Percentiles rank a stretch among this genome's conserved stretches.
phyloP scores from a whole-genome alignment of 2,113 vertebrate genomes.

The Podocnemis expansa region DNA sequence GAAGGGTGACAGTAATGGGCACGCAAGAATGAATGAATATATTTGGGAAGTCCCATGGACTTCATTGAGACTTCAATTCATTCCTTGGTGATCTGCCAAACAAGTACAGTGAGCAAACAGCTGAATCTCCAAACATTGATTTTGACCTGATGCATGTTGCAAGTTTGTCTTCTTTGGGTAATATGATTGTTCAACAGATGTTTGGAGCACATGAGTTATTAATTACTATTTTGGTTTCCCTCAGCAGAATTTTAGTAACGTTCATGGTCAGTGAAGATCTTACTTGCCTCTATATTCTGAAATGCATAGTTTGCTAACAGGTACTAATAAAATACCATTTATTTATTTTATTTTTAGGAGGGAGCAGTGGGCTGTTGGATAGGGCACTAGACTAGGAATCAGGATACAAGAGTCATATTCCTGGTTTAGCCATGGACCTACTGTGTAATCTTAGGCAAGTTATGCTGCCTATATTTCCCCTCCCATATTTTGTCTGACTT shows the following conservation, averaged over 20 bases:
- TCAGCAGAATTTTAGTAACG: background rate
- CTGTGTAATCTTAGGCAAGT: background rate
- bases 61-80: background rate
- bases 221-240: background rate
- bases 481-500: background rate
- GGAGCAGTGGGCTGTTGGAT: background rate
- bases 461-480: background rate
- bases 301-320: rapidly evolving
- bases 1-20: too few species aligned
- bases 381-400: background rate
- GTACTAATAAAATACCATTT: background rate
- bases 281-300: background rate
- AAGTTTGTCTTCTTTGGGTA: background rate
- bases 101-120: background rate
- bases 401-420: background rate
- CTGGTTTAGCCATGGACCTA: background rate
- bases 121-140: background rate
- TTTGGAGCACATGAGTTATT: background rate
- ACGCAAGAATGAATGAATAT: too few species aligned
- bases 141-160: rapidly evolving
- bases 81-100: background rate
- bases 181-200: background rate
- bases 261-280: background rate
- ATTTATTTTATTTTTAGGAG: background rate
- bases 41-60: background rate